A percentile compares a stretch with the other conserved stretches of the same genome.
Conservation (phyloP, 2,113 vertebrate species). For the Psammodynastes pulverulentus region DNA sequence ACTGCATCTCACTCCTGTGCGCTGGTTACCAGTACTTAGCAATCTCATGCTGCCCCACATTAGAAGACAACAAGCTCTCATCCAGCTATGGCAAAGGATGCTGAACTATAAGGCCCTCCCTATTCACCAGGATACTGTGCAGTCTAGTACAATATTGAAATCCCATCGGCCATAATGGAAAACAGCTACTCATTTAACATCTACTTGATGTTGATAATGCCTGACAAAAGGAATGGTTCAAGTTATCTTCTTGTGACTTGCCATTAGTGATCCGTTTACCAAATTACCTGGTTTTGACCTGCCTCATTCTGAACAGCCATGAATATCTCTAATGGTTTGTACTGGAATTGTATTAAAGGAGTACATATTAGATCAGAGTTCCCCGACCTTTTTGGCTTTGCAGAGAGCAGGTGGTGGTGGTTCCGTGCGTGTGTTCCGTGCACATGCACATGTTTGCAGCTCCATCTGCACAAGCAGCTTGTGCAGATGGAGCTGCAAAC, state of each 20-base stretch:
- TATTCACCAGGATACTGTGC: not conserved
- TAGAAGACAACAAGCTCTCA: not conserved
- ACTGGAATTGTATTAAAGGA: not conserved
- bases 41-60: not conserved
- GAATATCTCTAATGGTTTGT: not conserved
- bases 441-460: not conserved
- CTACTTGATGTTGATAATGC: not conserved
- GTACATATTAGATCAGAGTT: not conserved
- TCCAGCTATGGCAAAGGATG: not conserved
- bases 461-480: not conserved
- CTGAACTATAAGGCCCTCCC: not conserved
- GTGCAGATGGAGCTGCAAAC: not conserved
- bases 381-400: not conserved
- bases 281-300: not conserved
- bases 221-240: not conserved
- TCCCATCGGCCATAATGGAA: not conserved
- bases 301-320: not conserved
- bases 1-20: not conserved
- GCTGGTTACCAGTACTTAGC: not conserved
- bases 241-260: not conserved
- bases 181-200: not conserved
- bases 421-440: too few relatives aligned
- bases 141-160: not conserved
- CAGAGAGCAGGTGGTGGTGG: not conserved
- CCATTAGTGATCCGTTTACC: not conserved